Evolutionary conservation across 2,888 invertebrate species (phyloP).

Genomic region (Polydrusus tereticollis): DNA sequence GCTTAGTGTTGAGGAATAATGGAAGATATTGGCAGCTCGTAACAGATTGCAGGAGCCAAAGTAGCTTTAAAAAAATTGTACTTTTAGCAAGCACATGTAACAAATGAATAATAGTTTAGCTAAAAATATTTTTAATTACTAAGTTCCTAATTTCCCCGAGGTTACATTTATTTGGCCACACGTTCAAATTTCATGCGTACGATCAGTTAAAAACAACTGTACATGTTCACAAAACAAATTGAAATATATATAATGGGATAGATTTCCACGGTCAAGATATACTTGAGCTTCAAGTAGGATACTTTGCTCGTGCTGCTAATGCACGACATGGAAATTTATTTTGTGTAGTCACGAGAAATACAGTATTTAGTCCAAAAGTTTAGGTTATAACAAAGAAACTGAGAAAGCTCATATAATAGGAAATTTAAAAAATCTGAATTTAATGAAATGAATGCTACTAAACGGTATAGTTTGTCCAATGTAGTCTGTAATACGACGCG

Average conservation of each 20-base stretch:
- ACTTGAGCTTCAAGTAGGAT: background rate
- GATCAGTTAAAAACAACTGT: background rate
- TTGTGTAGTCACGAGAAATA: background rate
- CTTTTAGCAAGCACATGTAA: too few relatives aligned
- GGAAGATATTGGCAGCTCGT: too few relatives aligned
- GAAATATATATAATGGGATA: conserved; percentile 13
- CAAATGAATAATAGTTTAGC: too few relatives aligned
- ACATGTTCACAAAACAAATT: conserved; percentile 18
- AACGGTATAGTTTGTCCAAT: too few relatives aligned
- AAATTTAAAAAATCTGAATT: too few relatives aligned
- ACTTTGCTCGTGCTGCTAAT: conserved; percentile 3
- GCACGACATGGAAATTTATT: conserved; percentile 6
- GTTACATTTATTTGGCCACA: background rate
- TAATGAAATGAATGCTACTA: too few relatives aligned
- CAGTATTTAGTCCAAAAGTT: background rate
- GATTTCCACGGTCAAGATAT: conserved; percentile 3
- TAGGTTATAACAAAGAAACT: background rate
- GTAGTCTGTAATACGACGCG: too few relatives aligned
- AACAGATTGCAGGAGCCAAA: too few relatives aligned
- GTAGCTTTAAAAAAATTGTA: too few relatives aligned
- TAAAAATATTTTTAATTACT: background rate
- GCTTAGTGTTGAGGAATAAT: too few relatives aligned
- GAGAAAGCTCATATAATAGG: too few relatives aligned
- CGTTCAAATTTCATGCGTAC: background rate
- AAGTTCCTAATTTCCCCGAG: background rate